Conservation (phyloP, 2,888 invertebrate genomes). For the Troglohyphantes excavatus region DNA sequence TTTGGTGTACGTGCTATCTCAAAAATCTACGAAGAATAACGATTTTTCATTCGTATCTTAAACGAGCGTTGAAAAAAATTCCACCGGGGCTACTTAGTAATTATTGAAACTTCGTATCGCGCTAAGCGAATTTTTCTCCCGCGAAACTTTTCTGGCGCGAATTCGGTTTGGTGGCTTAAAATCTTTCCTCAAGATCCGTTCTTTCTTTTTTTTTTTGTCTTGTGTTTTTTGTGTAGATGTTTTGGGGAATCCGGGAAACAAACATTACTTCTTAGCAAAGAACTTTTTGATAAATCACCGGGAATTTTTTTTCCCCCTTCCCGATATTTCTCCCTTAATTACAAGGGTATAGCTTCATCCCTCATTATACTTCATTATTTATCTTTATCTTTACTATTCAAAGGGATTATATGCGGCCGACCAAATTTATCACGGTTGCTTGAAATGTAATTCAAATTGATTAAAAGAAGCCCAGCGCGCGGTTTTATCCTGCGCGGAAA, state of each 20-base stretch:
- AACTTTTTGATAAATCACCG: slow-evolving; percentile 74
- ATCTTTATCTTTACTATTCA: slow-evolving; percentile 74
- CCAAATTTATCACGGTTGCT: slow-evolving; percentile 73
- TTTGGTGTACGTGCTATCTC: slow-evolving; percentile 45
- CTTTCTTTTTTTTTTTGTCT: slow-evolving; percentile 40
- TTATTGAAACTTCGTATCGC: slow-evolving; percentile 73
- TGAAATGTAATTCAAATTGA: slow-evolving; percentile 78
- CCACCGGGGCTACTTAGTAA: slow-evolving; percentile 46
- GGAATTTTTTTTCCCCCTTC: slow-evolving; percentile 48
- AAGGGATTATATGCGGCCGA: slow-evolving; percentile 73
- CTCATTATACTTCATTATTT: slow-evolving; percentile 77
- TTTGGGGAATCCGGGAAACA: slow-evolving; percentile 71
- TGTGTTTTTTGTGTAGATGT: slow-evolving; percentile 52
- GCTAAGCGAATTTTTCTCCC: slow-evolving; percentile 3
- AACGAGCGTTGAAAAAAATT: slow-evolving; percentile 26
- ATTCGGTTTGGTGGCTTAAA: slow-evolving; percentile 73
- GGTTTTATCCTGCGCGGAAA: slow-evolving; percentile 46
- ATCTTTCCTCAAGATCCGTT: slow-evolving; percentile 62
- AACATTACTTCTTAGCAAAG: slow-evolving; percentile 72
- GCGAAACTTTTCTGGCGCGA: slow-evolving; percentile 60
- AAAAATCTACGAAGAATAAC: slow-evolving; percentile 64
- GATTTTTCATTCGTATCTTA: slow-evolving; percentile 71
- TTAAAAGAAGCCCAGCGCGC: slow-evolving; percentile 62
- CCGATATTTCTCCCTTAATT: slow-evolving; percentile 72
- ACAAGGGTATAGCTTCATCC: slow-evolving; percentile 57